Percentiles rank a stretch among this genome's conserved stretches.
Evolutionary conservation across 2,113 vertebrate species (phyloP).

Genomic region (Pedetes capensis): DNA sequence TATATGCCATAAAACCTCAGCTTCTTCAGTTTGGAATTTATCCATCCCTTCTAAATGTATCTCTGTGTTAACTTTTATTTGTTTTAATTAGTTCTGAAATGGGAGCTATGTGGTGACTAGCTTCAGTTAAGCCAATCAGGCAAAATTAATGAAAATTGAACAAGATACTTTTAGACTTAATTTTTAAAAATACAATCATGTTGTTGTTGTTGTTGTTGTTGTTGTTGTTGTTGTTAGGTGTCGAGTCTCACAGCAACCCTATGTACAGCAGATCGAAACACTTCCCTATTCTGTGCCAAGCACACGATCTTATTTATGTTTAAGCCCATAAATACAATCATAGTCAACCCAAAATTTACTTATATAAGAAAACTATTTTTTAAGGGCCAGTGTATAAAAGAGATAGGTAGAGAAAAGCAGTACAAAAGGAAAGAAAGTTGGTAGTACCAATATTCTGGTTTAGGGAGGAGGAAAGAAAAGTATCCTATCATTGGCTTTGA

Average conservation of each 20-base stretch:
- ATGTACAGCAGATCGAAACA: too few species aligned
- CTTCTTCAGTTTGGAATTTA: background rate
- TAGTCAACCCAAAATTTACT: background rate
- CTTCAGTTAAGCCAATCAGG: background rate
- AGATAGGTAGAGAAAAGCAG: background rate
- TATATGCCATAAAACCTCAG: background rate
- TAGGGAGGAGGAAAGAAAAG: background rate
- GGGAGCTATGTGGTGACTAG: background rate
- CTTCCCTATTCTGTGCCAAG: too few species aligned
- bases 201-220: too few species aligned
- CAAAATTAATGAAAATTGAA: background rate
- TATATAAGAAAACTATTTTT: background rate
- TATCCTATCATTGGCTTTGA: background rate
- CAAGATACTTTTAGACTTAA: background rate
- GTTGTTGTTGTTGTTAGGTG: too few species aligned
- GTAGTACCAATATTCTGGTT: background rate
- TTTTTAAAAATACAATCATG: background rate
- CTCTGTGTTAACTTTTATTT: background rate
- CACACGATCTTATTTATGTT: too few species aligned
- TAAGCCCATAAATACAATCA: too few species aligned
- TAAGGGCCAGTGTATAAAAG: background rate
- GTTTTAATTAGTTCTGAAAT: constrained; percentile 28
- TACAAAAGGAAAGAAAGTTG: background rate
- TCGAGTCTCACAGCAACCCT: too few species aligned
- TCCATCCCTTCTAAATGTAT: background rate